Conservation (phyloP, 2,888 invertebrate species). For the Xestoiulus laeticollis region DNA sequence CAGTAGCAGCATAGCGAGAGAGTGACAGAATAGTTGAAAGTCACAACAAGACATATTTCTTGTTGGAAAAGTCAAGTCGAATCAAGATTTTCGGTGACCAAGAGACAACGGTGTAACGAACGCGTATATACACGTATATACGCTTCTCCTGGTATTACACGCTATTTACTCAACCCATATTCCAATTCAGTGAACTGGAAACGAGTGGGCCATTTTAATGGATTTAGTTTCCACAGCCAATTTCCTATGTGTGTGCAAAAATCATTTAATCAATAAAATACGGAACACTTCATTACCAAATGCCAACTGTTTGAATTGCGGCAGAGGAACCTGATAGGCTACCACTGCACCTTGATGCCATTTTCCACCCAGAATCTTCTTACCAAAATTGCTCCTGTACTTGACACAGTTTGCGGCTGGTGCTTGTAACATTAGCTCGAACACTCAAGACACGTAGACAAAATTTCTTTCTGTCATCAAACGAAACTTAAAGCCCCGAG, state of each 20-base stretch:
- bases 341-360: constrained; percentile 15
- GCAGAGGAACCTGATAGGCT: constrained; percentile 38
- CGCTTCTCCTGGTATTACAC: not conserved
- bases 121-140: not conserved
- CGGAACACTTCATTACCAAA: constrained; percentile 39
- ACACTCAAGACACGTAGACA: not conserved
- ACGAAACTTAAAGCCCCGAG: too few species aligned
- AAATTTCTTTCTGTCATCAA: not conserved
- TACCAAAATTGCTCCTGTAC: not conserved
- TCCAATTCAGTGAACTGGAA: constrained; percentile 44
- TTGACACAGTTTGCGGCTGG: not conserved
- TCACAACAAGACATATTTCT: constrained; percentile 16
- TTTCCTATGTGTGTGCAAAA: constrained; percentile 48
- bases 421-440: not conserved
- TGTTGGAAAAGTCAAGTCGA: constrained; percentile 17
- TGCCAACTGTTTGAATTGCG: constrained; percentile 44
- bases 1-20: not conserved
- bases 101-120: constrained; percentile 2
- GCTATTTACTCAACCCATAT: constrained; percentile 46
- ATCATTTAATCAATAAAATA: constrained; percentile 44
- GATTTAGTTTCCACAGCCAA: constrained; percentile 48
- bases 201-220: constrained; percentile 47
- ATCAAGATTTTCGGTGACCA: not conserved
- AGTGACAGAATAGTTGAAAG: constrained; percentile 34
- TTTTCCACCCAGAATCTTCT: constrained; percentile 17